These are phyloP conservation scores for Urocyon cinereoargenteus DNA, from an alignment of 2,797 vertebrate species.

Conservation along the genomic window DNA sequence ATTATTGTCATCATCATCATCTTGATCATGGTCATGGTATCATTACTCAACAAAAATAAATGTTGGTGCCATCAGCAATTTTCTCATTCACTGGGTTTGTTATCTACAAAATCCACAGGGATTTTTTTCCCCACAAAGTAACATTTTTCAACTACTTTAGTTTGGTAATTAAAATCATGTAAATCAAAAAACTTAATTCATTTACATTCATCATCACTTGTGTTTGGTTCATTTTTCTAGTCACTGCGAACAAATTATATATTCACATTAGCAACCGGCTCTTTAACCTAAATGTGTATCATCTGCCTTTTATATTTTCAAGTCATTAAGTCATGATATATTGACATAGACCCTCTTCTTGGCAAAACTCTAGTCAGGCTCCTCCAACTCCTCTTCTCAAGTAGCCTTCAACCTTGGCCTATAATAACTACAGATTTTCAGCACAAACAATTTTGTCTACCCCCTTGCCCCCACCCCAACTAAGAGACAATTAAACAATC, in stretches of 20 bases:
- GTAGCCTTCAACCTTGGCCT: not conserved
- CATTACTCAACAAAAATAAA: constrained; percentile 6
- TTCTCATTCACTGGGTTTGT: not conserved
- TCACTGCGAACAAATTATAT: not conserved
- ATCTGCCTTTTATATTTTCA: constrained; percentile 5
- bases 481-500: not conserved
- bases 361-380: not conserved
- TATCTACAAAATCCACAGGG: not conserved
- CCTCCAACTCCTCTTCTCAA: not conserved
- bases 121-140: not conserved
- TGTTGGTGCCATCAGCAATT: not conserved
- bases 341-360: not conserved
- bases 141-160: constrained; percentile 5
- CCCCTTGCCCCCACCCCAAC: not conserved
- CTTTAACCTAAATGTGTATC: not conserved
- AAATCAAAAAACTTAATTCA: not conserved
- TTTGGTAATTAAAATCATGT: not conserved
- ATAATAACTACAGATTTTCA: not conserved
- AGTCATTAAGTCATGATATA: not conserved
- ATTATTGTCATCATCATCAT: not conserved
- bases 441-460: not conserved
- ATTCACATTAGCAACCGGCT: not conserved
- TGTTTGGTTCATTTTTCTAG: not conserved
- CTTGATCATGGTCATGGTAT: not conserved
- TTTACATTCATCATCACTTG: not conserved